Evolutionary conservation across 2,797 vertebrate species (phyloP).

Genomic region (Gymnodraco acuticeps): DNA sequence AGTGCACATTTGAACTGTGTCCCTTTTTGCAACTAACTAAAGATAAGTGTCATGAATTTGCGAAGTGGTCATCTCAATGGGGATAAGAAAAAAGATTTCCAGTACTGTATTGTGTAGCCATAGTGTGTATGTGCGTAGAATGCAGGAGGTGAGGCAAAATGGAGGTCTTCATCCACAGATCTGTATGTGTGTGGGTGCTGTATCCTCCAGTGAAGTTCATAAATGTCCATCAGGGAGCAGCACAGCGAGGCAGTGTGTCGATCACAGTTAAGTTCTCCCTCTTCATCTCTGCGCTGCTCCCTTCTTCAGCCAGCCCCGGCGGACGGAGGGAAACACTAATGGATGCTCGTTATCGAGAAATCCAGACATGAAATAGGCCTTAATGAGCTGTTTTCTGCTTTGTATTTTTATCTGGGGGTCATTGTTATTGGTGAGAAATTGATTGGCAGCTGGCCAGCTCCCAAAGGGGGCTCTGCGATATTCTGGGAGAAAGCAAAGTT

Average conservation of each 20-base stretch:
- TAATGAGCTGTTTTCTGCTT: conserved; percentile 82
- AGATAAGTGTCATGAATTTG: too few relatives aligned
- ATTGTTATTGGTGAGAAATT: conserved; percentile 77
- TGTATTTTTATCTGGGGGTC: conserved; percentile 67
- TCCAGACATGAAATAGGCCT: conserved; percentile 70
- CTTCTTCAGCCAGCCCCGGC: conserved; percentile 52
- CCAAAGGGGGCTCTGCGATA: conserved; percentile 51
- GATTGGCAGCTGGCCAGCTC: conserved; percentile 75
- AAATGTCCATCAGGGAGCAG: conserved; percentile 75
- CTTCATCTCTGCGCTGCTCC: conserved; percentile 29
- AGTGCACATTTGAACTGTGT: too few relatives aligned
- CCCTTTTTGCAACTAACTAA: too few relatives aligned
- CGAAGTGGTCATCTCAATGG: too few relatives aligned
- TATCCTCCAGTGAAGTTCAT: conserved; percentile 51
- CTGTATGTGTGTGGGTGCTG: background rate
- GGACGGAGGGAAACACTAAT: conserved; percentile 76
- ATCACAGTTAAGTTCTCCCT: conserved; percentile 70
- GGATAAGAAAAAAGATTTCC: too few relatives aligned
- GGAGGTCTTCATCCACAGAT: background rate
- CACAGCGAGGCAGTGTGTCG: conserved; percentile 61
- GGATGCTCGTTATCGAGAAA: conserved; percentile 77
- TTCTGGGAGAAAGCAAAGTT: conserved; percentile 61
- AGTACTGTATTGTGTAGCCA: too few relatives aligned
- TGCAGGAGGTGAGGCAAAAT: background rate
- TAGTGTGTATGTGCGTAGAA: background rate